Conservation (phyloP, 2,888 invertebrate species). For the Thecophora atra region DNA sequence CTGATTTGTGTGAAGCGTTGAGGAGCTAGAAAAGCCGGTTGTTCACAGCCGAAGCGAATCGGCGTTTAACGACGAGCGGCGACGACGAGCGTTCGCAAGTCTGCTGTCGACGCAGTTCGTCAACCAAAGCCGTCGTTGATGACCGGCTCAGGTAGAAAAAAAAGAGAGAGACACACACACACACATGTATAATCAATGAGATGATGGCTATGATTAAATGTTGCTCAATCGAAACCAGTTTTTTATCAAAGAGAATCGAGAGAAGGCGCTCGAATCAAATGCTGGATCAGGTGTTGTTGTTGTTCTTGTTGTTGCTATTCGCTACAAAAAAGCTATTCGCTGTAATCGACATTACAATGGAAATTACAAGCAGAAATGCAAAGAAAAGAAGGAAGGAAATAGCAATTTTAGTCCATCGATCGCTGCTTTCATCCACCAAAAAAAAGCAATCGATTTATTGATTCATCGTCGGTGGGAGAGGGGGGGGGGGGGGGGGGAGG, state of each 20-base stretch:
- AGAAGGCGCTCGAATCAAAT: neutral
- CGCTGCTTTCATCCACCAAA: too few relatives aligned
- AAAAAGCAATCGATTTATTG: too few relatives aligned
- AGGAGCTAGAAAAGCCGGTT: slow-evolving; percentile 8
- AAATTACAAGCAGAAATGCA: neutral
- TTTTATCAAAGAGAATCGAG: neutral
- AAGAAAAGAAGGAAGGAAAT: too few relatives aligned
- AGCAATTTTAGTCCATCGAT: too few relatives aligned
- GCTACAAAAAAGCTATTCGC: too few relatives aligned
- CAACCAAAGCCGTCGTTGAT: neutral
- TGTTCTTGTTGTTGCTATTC: too few relatives aligned
- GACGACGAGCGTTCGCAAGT: too few relatives aligned
- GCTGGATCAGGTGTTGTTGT: slow-evolving; percentile 14
- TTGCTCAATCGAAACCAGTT: neutral
- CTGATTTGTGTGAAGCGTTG: neutral
- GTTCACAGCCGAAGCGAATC: neutral
- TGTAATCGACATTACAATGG: neutral
- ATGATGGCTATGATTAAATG: neutral
- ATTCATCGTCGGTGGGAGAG: too few relatives aligned
- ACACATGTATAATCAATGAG: neutral
- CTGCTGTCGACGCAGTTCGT: too few relatives aligned
- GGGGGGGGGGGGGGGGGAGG: too few relatives aligned
- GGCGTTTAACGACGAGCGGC: too few relatives aligned
- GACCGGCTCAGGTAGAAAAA: neutral
- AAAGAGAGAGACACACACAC: neutral